These are phyloP conservation scores for Scrobipalpa atriplicella DNA, from an alignment of 2,888 invertebrate genomes.

Conservation along the genomic window DNA sequence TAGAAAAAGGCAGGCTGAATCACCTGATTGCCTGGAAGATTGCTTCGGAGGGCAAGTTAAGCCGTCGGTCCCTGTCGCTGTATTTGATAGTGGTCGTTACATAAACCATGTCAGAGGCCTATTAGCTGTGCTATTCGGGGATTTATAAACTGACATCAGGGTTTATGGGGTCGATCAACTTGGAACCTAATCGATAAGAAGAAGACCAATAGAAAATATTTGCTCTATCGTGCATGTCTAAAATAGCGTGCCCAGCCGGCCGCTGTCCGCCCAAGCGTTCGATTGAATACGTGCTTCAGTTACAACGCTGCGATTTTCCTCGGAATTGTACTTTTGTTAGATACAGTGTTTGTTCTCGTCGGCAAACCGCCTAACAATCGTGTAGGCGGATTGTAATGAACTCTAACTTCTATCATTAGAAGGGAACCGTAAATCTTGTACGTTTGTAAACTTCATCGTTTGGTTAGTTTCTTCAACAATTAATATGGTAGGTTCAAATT, in stretches of 20 bases:
- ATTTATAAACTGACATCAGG: too few relatives aligned
- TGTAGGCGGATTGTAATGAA: constrained; percentile 30
- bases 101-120: too few relatives aligned
- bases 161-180: too few relatives aligned
- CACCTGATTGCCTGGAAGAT: too few relatives aligned
- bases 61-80: too few relatives aligned
- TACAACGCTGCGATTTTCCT: constrained; percentile 45
- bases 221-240: constrained; percentile 36
- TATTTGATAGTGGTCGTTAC: too few relatives aligned
- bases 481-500: background rate
- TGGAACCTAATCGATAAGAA: too few relatives aligned
- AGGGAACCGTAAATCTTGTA: background rate
- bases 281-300: constrained; percentile 66
- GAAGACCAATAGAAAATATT: too few relatives aligned
- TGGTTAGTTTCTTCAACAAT: background rate
- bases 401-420: background rate
- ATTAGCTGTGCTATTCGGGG: too few relatives aligned
- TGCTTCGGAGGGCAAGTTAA: too few relatives aligned
- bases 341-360: constrained; percentile 14
- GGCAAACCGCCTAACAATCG: constrained; percentile 31
- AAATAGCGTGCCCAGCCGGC: constrained; percentile 39
- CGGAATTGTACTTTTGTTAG: constrained; percentile 32
- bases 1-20: too few relatives aligned
- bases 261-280: constrained; percentile 50
- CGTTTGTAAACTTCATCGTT: background rate